These are phyloP conservation scores for Irena cyanogastra DNA, from an alignment of 2,113 vertebrate species.

Conservation along the genomic window DNA sequence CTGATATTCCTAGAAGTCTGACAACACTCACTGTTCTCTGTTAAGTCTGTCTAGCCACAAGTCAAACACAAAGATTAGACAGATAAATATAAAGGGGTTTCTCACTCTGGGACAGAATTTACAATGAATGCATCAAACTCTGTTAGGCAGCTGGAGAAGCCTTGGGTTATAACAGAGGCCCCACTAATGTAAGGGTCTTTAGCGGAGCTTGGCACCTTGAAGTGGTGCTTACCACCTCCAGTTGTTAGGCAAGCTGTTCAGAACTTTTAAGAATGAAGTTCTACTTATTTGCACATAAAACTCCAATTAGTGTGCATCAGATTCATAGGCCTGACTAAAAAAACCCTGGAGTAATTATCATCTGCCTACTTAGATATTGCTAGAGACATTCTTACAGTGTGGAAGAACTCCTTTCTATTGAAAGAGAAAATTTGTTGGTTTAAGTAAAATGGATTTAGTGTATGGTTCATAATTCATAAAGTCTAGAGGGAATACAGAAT, in stretches of 20 bases:
- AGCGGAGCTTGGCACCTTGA: neutral
- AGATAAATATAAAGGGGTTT: neutral
- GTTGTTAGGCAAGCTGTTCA: neutral
- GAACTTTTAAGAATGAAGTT: neutral
- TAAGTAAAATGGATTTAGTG: neutral
- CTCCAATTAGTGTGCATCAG: neutral
- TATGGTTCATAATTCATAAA: neutral
- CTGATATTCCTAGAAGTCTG: neutral
- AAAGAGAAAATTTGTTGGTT: neutral
- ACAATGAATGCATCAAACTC: neutral
- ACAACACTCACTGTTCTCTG: neutral
- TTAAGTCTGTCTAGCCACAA: neutral
- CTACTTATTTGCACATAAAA: neutral
- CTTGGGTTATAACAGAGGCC: neutral
- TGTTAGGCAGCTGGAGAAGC: neutral
- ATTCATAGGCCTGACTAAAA: neutral
- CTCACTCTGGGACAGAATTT: neutral
- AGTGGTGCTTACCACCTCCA: neutral
- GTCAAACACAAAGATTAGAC: neutral
- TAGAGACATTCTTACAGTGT: neutral
- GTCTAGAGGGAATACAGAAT: neutral
- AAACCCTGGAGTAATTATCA: neutral
- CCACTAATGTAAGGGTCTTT: neutral
- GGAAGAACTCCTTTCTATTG: neutral
- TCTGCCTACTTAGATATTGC: neutral